Conservation (phyloP, 2,888 invertebrate species). For the Kryphioiulus occultus region DNA sequence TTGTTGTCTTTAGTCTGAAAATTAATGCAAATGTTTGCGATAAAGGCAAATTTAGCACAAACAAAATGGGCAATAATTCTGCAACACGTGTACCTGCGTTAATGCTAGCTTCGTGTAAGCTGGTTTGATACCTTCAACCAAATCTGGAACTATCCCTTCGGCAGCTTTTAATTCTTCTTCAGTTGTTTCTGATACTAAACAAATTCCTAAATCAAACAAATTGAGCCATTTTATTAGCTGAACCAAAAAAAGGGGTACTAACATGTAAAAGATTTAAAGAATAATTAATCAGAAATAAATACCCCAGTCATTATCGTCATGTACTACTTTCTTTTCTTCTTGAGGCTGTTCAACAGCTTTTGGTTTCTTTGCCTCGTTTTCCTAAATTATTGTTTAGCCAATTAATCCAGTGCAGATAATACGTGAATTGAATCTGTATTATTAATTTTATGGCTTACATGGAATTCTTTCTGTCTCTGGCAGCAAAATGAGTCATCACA, state of each 20-base stretch:
- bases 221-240: slow-evolving; percentile 7
- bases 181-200: slow-evolving; percentile 75
- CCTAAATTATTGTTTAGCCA: slow-evolving; percentile 64
- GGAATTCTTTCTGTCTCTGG: slow-evolving; percentile 63
- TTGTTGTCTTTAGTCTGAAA: slow-evolving; percentile 41
- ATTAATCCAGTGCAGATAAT: background rate
- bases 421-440: background rate
- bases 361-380: slow-evolving; percentile 67
- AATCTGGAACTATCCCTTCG: slow-evolving; percentile 61
- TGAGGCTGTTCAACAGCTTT: slow-evolving; percentile 60
- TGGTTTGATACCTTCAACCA: slow-evolving; percentile 68
- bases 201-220: slow-evolving; percentile 60
- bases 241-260: background rate
- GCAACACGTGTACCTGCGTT: background rate
- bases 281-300: slow-evolving; percentile 58
- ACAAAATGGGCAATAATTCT: background rate
- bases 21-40: background rate
- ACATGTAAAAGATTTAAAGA: background rate
- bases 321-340: slow-evolving; percentile 70
- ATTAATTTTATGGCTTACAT: slow-evolving; percentile 49
- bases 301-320: slow-evolving; percentile 94
- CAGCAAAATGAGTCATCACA: slow-evolving; percentile 86
- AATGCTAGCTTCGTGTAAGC: slow-evolving; percentile 76
- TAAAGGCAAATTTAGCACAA: background rate
- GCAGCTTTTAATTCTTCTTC: slow-evolving; percentile 58